phyloP scores from a whole-genome alignment of 2,113 vertebrate species.

The Sinocyclocheilus maitianheensis region DNA sequence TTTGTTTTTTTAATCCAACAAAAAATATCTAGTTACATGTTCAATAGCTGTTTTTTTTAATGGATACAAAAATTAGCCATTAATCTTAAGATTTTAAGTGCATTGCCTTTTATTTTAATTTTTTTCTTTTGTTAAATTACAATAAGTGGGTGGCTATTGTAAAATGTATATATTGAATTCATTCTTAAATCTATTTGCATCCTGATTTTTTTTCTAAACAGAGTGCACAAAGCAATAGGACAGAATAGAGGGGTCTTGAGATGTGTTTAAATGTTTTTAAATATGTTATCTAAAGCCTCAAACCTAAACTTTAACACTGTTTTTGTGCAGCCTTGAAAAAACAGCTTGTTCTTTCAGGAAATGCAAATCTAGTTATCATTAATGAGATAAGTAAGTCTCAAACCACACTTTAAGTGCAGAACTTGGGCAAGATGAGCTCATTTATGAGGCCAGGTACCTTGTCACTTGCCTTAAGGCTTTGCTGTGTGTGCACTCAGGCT shows the following conservation, averaged over 20 bases:
- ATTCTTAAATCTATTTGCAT: neutral
- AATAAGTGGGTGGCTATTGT: no score
- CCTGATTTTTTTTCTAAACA: neutral
- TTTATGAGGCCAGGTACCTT: slow-evolving; percentile 28
- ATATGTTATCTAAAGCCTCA: neutral
- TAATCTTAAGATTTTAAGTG: no score
- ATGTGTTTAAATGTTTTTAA: neutral
- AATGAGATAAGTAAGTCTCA: slow-evolving; percentile 17
- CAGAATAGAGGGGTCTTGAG: neutral
- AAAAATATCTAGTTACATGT: no score
- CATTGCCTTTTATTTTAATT: no score
- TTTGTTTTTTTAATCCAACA: no score
- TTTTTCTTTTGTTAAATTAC: no score
- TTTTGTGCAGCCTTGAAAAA: neutral
- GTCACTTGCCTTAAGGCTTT: slow-evolving; percentile 36
- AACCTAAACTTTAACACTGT: neutral
- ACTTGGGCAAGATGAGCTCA: slow-evolving; percentile 26
- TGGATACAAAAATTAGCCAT: no score
- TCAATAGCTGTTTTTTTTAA: no score
- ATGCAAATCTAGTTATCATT: slow-evolving; percentile 1
- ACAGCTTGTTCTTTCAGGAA: neutral
- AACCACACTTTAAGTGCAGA: neutral
- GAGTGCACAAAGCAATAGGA: neutral
- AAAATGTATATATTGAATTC: no score
- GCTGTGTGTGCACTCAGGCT: slow-evolving; percentile 26